Evolutionary conservation across 1,140 invertebrate species (phyloP).

Genomic region (Drosophila busckii): DNA sequence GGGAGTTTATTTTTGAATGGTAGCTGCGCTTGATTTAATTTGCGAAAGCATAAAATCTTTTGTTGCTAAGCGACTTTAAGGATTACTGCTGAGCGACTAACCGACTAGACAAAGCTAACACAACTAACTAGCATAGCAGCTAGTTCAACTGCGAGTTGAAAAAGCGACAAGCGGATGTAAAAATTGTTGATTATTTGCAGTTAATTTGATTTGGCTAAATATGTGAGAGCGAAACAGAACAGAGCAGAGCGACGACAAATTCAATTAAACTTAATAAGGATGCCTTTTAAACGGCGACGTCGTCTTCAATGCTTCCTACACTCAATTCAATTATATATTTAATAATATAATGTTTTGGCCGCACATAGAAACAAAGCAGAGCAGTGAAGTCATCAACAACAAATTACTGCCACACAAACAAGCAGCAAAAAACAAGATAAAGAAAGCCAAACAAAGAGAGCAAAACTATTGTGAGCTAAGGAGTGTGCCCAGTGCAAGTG

Average conservation of each 20-base stretch:
- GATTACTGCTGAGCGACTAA: no score
- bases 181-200: constrained; percentile 35
- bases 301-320: constrained; percentile 27
- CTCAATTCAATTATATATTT: constrained; percentile 62
- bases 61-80: no score
- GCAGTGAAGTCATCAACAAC: neutral
- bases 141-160: no score
- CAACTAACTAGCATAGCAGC: no score
- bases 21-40: no score
- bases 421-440: neutral
- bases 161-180: neutral
- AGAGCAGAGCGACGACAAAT: constrained; percentile 38
- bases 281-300: constrained; percentile 39
- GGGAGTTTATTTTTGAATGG: no score
- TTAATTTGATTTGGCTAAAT: constrained; percentile 49
- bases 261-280: constrained; percentile 72
- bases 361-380: constrained; percentile 1
- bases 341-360: constrained; percentile 56
- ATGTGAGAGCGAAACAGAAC: constrained; percentile 8
- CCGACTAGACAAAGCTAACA: no score
- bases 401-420: neutral
- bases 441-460: neutral
- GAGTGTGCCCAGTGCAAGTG: constrained; percentile 1
- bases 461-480: neutral
- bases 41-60: no score